phyloP scores from a whole-genome alignment of 2,113 vertebrate species.

The Pteruthius melanotis region DNA sequence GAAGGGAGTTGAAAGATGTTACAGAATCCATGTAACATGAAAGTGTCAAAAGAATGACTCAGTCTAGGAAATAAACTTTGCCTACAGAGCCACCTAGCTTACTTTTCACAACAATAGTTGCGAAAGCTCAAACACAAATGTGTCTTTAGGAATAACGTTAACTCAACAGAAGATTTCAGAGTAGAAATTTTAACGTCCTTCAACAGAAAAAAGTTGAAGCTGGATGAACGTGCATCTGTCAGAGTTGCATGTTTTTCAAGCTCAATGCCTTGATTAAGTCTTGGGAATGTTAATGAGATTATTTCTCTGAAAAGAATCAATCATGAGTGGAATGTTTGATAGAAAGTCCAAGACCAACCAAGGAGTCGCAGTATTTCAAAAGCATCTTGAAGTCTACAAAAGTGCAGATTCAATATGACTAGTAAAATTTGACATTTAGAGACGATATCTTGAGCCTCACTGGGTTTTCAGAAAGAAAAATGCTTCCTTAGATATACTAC shows the following conservation, averaged over 20 bases:
- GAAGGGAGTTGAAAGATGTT: background rate
- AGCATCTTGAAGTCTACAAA: background rate
- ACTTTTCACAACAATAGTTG: background rate
- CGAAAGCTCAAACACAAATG: background rate
- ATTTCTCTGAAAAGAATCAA: background rate
- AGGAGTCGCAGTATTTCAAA: background rate
- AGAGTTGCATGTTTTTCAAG: background rate
- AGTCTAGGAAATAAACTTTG: background rate
- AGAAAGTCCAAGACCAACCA: background rate
- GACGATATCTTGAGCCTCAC: background rate
- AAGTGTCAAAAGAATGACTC: background rate
- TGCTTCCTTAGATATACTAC: background rate
- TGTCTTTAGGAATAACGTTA: background rate
- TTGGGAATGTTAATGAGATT: background rate
- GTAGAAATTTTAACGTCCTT: background rate
- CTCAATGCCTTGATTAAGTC: background rate
- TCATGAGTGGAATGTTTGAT: background rate
- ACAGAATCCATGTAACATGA: background rate
- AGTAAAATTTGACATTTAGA: background rate
- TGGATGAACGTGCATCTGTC: background rate
- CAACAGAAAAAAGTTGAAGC: background rate
- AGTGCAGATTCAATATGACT: background rate
- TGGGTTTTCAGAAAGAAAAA: background rate
- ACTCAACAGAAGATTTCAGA: background rate
- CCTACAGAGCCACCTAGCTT: background rate